Conservation (phyloP, 1,140 invertebrate species). For the Ditylenchus dipsaci region DNA sequence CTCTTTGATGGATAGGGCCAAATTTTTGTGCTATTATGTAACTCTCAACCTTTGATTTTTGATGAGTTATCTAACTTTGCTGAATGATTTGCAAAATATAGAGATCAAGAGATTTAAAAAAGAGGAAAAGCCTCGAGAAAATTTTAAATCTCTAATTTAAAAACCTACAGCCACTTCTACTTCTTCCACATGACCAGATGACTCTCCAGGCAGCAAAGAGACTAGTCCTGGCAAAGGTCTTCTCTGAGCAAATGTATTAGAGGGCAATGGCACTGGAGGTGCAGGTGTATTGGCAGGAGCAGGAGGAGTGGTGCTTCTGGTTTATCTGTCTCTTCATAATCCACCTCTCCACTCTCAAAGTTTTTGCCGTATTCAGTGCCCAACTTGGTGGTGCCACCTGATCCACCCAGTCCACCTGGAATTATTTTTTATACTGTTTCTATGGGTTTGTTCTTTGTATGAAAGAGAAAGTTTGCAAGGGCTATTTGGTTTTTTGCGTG, state of each 20-base stretch:
- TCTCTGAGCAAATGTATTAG: not conserved
- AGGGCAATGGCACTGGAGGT: not conserved
- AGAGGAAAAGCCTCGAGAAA: no score
- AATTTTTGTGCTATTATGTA: no score
- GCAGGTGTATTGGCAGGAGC: not conserved
- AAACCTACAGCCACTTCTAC: not conserved
- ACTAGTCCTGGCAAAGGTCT: slow-evolving; percentile 1
- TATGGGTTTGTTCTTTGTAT: not conserved
- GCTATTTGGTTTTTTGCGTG: not conserved
- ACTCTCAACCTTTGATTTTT: no score
- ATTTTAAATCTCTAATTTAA: no score
- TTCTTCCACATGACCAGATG: not conserved
- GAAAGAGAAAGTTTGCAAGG: not conserved
- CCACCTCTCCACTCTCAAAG: slow-evolving; percentile 26
- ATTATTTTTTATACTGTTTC: not conserved
- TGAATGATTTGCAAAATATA: no score
- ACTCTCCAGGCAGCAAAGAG: slow-evolving; percentile 11
- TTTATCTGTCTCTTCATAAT: not conserved
- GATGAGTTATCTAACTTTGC: no score
- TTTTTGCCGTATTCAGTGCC: slow-evolving; percentile 38
- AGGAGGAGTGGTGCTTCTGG: not conserved
- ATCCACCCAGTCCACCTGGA: not conserved
- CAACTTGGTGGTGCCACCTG: slow-evolving; percentile 6
- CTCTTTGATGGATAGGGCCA: no score
- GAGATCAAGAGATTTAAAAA: no score